A percentile compares a stretch with the other conserved stretches of the same genome.
These are phyloP conservation scores for Paradoxurus hermaphroditus DNA, from an alignment of 2,113 vertebrate genomes.

Conservation along the genomic window DNA sequence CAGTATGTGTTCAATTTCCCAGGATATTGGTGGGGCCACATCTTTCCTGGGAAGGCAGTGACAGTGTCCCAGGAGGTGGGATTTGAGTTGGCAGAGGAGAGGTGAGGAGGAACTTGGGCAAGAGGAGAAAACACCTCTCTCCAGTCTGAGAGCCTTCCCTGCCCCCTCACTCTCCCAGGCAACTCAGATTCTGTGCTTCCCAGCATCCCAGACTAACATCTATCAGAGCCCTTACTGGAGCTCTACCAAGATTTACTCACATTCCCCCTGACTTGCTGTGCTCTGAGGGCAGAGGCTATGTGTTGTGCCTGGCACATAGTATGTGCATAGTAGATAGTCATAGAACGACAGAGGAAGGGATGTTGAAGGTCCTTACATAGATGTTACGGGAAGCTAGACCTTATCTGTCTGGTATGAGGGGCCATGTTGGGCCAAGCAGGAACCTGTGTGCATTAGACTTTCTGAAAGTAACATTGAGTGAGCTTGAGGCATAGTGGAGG, in stretches of 20 bases:
- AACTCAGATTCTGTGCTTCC: neutral
- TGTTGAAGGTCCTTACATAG: neutral
- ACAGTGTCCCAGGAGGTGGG: neutral
- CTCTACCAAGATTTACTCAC: neutral
- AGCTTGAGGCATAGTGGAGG: neutral
- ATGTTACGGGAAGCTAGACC: neutral
- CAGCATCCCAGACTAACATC: neutral
- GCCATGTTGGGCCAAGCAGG: rapidly evolving
- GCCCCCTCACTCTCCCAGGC: neutral
- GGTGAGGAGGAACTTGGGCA: neutral
- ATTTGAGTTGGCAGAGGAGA: neutral
- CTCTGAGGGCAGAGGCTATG: neutral
- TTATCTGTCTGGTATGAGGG: neutral
- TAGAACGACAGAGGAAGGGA: neutral
- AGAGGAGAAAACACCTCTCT: neutral
- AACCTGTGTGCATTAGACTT: neutral
- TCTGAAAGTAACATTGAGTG: neutral
- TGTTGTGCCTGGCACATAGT: neutral
- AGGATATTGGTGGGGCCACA: neutral
- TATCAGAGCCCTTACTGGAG: neutral
- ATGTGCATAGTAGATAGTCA: neutral
- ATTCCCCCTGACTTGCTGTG: neutral
- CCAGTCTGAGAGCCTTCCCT: neutral
- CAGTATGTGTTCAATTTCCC: neutral
- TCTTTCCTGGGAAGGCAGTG: neutral